These are phyloP conservation scores for Agrenia bidenticulata DNA, from an alignment of 2,888 invertebrate genomes.

Conservation along the genomic window DNA sequence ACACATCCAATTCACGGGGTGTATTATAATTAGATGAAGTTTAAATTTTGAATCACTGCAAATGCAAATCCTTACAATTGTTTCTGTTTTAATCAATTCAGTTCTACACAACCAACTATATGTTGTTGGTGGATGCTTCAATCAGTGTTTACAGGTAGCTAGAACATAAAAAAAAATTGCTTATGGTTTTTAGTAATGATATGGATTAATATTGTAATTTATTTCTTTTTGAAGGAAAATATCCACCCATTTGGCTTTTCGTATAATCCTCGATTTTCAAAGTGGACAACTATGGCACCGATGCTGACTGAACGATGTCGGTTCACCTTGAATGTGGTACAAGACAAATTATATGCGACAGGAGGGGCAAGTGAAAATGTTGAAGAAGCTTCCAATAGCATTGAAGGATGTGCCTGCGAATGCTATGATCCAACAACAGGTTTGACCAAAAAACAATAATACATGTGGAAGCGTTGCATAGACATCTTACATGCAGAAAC, in stretches of 20 bases:
- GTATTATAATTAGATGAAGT: too few relatives aligned
- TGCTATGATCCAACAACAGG: slow-evolving; percentile 62
- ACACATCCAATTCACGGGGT: too few relatives aligned
- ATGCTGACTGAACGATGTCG: slow-evolving; percentile 68
- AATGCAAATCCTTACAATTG: too few relatives aligned
- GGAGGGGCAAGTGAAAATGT: slow-evolving; percentile 65
- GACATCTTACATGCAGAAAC: background rate
- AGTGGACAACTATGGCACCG: slow-evolving; percentile 69
- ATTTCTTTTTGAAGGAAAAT: slow-evolving; percentile 61
- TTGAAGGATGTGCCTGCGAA: slow-evolving; percentile 61
- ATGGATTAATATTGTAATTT: background rate
- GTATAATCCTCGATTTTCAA: slow-evolving; percentile 64
- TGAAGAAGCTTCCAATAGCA: slow-evolving; percentile 58
- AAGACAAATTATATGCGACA: slow-evolving; percentile 63
- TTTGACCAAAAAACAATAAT: too few relatives aligned
- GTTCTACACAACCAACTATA: slow-evolving; percentile 69
- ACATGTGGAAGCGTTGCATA: background rate
- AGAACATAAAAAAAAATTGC: background rate
- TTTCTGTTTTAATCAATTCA: too few relatives aligned
- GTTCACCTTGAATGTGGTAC: slow-evolving; percentile 65
- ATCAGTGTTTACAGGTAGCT: slow-evolving; percentile 58
- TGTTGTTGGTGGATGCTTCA: slow-evolving; percentile 71
- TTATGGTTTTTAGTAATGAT: too few relatives aligned
- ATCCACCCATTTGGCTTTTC: slow-evolving; percentile 73
- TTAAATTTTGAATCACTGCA: too few relatives aligned